phyloP scores from a whole-genome alignment of 2,797 vertebrate species.

The Mormyrops attenuatus region DNA sequence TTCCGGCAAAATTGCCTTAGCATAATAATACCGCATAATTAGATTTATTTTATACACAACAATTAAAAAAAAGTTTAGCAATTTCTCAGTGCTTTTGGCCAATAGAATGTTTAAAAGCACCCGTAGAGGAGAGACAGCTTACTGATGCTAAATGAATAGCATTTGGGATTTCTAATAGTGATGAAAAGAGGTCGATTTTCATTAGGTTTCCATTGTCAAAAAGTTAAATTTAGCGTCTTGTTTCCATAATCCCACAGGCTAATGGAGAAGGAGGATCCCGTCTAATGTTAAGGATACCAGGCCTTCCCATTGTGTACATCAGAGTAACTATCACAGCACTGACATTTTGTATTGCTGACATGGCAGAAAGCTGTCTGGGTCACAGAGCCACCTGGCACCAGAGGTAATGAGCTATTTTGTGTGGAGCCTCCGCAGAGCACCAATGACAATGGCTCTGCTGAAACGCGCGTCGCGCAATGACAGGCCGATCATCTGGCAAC shows the following conservation, averaged over 20 bases:
- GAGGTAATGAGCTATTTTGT: constrained; percentile 59
- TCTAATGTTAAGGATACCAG: constrained; percentile 26
- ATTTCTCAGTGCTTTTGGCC: constrained; percentile 6
- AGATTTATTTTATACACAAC: background rate
- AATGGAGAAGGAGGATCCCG: constrained; percentile 2
- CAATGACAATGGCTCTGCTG: constrained; percentile 53
- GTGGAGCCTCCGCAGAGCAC: constrained; percentile 28
- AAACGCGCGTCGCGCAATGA: constrained; percentile 66
- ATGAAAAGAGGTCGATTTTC: constrained; percentile 18
- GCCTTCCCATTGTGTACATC: constrained; percentile 29
- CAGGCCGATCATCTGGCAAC: constrained; percentile 65
- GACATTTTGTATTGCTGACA: constrained; percentile 64
- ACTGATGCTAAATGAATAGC: background rate
- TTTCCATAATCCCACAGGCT: constrained; percentile 10
- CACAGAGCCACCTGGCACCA: constrained; percentile 75
- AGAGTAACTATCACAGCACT: constrained; percentile 39
- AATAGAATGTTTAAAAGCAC: background rate
- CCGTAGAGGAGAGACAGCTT: background rate
- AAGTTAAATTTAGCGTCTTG: constrained; percentile 20
- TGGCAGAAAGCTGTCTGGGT: constrained; percentile 68
- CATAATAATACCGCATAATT: background rate
- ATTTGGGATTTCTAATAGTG: background rate
- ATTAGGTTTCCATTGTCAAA: background rate
- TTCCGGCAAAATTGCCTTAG: background rate
- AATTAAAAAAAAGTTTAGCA: background rate